These are phyloP conservation scores for Corythornis vintsioides DNA, from an alignment of 2,113 vertebrate species.

Conservation along the genomic window DNA sequence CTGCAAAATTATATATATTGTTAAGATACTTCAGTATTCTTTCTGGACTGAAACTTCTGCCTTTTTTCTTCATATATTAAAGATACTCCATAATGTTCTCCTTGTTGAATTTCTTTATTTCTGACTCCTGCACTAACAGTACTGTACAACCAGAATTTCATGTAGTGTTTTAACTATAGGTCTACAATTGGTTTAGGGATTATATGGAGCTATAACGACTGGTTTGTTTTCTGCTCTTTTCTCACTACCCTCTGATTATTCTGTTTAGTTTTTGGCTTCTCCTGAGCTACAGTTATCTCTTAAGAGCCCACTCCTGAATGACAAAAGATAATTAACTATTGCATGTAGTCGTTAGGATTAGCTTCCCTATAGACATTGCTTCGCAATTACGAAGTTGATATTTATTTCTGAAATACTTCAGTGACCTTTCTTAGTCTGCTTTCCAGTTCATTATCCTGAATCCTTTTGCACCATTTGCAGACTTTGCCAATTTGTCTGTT, in stretches of 20 bases:
- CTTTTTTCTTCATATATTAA: background rate
- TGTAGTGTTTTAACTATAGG: background rate
- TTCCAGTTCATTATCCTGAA: background rate
- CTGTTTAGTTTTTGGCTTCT: background rate
- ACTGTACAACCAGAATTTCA: background rate
- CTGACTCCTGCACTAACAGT: background rate
- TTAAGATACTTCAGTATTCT: background rate
- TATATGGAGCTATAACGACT: background rate
- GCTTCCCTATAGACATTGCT: background rate
- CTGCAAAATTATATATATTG: background rate
- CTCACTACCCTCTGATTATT: background rate
- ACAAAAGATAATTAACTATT: background rate
- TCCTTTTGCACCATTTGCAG: background rate
- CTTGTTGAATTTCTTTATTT: background rate
- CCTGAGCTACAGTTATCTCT: background rate
- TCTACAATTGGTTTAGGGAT: background rate
- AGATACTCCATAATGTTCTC: background rate
- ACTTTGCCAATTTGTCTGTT: background rate
- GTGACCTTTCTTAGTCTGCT: background rate
- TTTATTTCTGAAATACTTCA: background rate
- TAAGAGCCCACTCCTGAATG: background rate
- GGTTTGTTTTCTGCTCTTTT: background rate
- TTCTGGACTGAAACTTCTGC: background rate
- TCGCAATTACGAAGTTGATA: fast-evolving
- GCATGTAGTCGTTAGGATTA: background rate